A percentile compares a stretch with the other conserved stretches of the same genome.
Evolutionary conservation across 2,113 vertebrate species (phyloP).

Genomic region (Anolis carolinensis): DNA sequence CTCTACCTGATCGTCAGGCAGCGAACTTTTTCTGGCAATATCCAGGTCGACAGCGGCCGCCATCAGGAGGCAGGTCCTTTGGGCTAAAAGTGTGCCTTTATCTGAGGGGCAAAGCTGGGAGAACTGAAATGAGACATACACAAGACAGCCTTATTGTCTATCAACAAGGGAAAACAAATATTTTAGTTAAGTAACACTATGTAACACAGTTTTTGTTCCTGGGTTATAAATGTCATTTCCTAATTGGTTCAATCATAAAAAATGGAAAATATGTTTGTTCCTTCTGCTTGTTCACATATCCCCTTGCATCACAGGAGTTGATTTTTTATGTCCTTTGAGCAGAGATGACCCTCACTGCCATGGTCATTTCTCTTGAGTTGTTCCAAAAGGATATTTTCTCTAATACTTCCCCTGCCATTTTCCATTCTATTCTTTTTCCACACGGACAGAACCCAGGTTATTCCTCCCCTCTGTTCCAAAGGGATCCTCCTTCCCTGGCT

Average conservation of each 20-base stretch:
- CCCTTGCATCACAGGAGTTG: no score
- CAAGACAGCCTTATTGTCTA: slow-evolving; percentile 26
- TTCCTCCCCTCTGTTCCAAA: background rate
- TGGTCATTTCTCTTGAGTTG: no score
- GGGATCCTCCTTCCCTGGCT: background rate
- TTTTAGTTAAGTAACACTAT: no score
- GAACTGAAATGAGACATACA: slow-evolving; percentile 77
- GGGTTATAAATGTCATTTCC: no score
- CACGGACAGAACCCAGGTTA: background rate
- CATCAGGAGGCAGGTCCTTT: slow-evolving; percentile 91
- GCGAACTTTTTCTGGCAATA: slow-evolving; percentile 75
- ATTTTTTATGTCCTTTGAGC: no score
- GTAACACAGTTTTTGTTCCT: no score
- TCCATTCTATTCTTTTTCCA: no score
- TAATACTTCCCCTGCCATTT: background rate
- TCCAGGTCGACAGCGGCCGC: slow-evolving; percentile 85
- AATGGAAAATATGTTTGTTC: no score
- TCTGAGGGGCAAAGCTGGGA: slow-evolving; percentile 86
- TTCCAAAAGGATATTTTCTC: slow-evolving; percentile 29
- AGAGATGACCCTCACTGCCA: no score
- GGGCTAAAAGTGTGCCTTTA: slow-evolving; percentile 82
- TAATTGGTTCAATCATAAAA: no score
- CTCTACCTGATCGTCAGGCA: slow-evolving; percentile 79
- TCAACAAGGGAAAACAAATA: slow-evolving; percentile 26
- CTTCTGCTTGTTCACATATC: no score